A percentile compares a stretch with the other conserved stretches of the same genome.
These are phyloP conservation scores for Herminia tarsipennalis DNA, from an alignment of 2,888 invertebrate species.

Conservation along the genomic window DNA sequence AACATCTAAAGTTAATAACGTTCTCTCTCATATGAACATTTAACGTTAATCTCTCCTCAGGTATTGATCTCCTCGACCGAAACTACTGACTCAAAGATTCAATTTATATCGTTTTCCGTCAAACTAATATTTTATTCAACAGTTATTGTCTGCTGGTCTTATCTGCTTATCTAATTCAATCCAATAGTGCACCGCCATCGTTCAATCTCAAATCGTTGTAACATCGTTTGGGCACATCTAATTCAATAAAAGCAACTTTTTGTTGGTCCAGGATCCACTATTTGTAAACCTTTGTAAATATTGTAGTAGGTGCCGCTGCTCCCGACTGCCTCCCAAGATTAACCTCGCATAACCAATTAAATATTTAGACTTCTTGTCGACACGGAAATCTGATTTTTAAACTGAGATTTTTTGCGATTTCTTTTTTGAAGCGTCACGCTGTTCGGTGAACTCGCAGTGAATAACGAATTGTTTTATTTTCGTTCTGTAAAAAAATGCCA, in stretches of 20 bases:
- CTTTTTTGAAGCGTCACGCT: conserved; percentile 17
- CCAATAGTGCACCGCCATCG: conserved; percentile 23
- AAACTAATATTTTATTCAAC: conserved; percentile 5
- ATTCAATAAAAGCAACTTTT: conserved; percentile 43
- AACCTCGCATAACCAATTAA: conserved; percentile 54
- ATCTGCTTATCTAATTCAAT: conserved; percentile 17
- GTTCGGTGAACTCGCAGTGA: conserved; percentile 15
- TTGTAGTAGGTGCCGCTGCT: conserved; percentile 48
- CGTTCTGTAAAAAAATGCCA: background rate
- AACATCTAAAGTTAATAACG: no score
- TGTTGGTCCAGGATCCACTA: conserved; percentile 29
- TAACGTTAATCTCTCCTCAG: no score
- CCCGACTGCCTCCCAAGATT: conserved; percentile 55
- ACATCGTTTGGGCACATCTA: conserved; percentile 38
- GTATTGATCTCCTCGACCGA: background rate
- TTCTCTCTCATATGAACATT: no score
- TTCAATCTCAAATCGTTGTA: conserved; percentile 30
- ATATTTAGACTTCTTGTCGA: conserved; percentile 50
- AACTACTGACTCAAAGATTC: background rate
- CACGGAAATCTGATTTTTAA: conserved; percentile 30
- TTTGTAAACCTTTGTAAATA: conserved; percentile 59
- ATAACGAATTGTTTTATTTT: conserved; percentile 30
- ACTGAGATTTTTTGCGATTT: conserved; percentile 20
- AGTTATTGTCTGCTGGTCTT: background rate
- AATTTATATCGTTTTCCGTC: background rate